These are phyloP conservation scores for Andrena praecox DNA, from an alignment of 2,888 invertebrate genomes.

Conservation along the genomic window DNA sequence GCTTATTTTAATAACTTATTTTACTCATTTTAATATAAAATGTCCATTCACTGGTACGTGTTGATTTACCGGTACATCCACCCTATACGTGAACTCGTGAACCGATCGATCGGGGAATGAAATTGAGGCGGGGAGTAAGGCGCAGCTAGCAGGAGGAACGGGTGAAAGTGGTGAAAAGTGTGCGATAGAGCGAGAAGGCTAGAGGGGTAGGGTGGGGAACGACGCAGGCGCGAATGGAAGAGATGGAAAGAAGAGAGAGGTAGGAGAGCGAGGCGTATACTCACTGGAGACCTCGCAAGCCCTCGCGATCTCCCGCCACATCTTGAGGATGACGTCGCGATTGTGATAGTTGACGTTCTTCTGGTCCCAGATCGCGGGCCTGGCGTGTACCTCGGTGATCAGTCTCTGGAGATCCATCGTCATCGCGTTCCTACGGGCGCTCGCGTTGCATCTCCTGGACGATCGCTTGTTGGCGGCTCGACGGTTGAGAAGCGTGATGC, in stretches of 20 bases:
- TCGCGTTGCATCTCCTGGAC: constrained; percentile 72
- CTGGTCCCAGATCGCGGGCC: constrained; percentile 79
- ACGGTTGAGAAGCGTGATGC: constrained; percentile 71
- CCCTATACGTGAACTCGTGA: too few relatives aligned
- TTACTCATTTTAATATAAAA: too few relatives aligned
- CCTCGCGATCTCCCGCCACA: constrained; percentile 79
- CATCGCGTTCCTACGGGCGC: constrained; percentile 72
- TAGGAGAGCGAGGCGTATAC: constrained; percentile 60
- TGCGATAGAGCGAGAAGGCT: not conserved
- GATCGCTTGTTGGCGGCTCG: constrained; percentile 65
- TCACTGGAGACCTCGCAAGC: constrained; percentile 78
- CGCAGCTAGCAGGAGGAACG: constrained; percentile 12
- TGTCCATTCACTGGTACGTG: too few relatives aligned
- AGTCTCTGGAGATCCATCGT: constrained; percentile 78
- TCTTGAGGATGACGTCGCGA: constrained; percentile 77
- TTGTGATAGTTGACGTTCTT: constrained; percentile 79
- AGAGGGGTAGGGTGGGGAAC: not conserved
- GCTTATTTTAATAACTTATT: too few relatives aligned
- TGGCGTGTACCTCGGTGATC: constrained; percentile 77
- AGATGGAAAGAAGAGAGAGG: constrained; percentile 30
- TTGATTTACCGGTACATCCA: too few relatives aligned
- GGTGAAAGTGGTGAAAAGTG: constrained; percentile 5
- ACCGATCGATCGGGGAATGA: too few relatives aligned
- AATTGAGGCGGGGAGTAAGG: too few relatives aligned
- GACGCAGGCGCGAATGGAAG: constrained; percentile 21